Percentiles rank a stretch among this genome's conserved stretches.
Conservation (phyloP, 2,797 vertebrate species). For the Peromyscus aztecus region DNA sequence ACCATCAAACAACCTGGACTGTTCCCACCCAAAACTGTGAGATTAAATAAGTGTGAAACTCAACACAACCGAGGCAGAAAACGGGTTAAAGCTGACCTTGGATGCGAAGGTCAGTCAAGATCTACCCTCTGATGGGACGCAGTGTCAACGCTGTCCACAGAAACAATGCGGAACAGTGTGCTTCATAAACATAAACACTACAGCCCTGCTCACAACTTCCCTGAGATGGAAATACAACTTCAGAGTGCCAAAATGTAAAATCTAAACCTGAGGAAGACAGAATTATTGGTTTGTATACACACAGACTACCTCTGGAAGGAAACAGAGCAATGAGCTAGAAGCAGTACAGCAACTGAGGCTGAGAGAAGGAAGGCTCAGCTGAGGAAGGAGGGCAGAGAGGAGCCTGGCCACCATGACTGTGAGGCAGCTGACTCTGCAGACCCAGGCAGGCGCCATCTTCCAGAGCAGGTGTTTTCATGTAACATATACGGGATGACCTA, state of each 20-base stretch:
- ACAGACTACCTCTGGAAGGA: not conserved
- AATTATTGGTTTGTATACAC: not conserved
- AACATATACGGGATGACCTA: not conserved
- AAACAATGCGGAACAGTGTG: not conserved
- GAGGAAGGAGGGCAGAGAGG: not conserved
- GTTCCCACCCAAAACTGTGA: not conserved
- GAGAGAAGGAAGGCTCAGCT: not conserved
- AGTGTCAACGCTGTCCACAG: constrained; percentile 38
- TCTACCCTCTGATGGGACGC: not conserved
- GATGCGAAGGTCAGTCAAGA: not conserved
- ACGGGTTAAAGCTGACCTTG: not conserved
- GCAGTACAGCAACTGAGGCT: not conserved
- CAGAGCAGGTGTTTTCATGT: constrained; percentile 4
- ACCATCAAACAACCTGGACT: not conserved
- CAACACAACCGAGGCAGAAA: constrained; percentile 25
- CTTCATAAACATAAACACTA: not conserved
- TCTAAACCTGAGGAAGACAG: constrained; percentile 62
- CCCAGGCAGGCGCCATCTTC: not conserved
- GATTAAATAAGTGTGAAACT: constrained; percentile 44
- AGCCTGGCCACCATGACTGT: not conserved
- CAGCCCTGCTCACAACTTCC: constrained; percentile 13
- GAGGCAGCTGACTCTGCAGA: not conserved
- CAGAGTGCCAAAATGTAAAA: constrained; percentile 40
- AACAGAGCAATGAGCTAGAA: constrained; percentile 18
- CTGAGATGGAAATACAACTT: constrained; percentile 40